Evolutionary conservation across 2,888 invertebrate species (phyloP).

Genomic region (Xylota segnis): DNA sequence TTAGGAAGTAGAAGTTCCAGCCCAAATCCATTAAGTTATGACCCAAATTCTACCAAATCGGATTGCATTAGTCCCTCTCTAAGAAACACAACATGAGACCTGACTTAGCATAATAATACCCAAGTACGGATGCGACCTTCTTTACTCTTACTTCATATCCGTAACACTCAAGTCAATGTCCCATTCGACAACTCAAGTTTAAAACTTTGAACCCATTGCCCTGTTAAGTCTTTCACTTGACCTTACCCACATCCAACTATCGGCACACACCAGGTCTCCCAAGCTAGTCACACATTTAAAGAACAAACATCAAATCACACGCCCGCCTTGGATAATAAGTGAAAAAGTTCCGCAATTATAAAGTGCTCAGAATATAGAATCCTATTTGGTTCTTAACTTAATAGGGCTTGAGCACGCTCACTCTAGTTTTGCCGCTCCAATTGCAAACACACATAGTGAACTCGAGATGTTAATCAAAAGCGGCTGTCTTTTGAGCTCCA

Average conservation of each 20-base stretch:
- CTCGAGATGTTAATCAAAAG: constrained; percentile 59
- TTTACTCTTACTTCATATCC: not conserved
- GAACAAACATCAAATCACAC: not conserved
- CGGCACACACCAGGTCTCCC: not conserved
- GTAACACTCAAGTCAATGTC: not conserved
- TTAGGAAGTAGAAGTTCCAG: too few species aligned
- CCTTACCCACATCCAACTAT: constrained; percentile 13
- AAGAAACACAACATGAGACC: too few species aligned
- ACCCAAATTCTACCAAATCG: too few species aligned
- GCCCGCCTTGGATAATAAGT: not conserved
- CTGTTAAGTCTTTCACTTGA: constrained; percentile 30
- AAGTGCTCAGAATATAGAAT: constrained; percentile 19
- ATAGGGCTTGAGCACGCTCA: constrained; percentile 65
- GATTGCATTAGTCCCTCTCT: too few species aligned
- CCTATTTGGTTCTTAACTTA: constrained; percentile 30
- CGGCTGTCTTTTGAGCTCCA: constrained; percentile 31
- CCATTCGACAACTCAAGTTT: not conserved
- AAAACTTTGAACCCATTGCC: constrained; percentile 30
- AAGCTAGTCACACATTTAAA: constrained; percentile 6
- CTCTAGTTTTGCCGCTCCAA: constrained; percentile 68
- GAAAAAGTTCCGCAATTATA: constrained; percentile 34
- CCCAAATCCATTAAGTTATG: too few species aligned
- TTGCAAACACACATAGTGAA: constrained; percentile 21
- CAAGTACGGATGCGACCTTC: too few species aligned
- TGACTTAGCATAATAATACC: too few species aligned